Base-by-base conservation (phyloP, 2,113 vertebrate genomes). In the Myotis lucifugus region DNA sequence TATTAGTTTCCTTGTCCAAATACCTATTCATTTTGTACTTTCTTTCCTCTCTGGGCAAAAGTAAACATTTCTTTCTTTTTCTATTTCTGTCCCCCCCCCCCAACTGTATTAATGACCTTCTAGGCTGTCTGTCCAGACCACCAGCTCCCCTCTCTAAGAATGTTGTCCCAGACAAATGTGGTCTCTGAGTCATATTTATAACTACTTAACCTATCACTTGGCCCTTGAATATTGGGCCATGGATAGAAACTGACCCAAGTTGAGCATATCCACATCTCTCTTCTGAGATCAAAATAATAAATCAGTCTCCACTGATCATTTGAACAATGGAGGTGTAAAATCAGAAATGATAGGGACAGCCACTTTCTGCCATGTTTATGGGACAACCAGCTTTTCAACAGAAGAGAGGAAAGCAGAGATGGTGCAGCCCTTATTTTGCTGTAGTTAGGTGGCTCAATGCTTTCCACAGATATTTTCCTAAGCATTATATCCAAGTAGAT, bases 21-120 rank as follows among this genome's bases (percentile, higher is more conserved):
- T 85, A 66, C 40, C 66, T 90, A 84, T 74, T 90, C 48, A 64
- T 79, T 92, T 83, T 88, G 13, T 90, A 90, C 42, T 93, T 87
- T 85, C 27, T 93, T 85, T 93, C 74, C 27, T 84, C 85, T 94
- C 42, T 79, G 56, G 46, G 42, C 8, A 92, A 88, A 64, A 92
- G 61, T 25, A 93, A 74, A 93, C 86, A 64, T 67, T 82, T 10
- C 8, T 59, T 15, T 25, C n/a, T 56, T 56, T 56, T 61, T 54
- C 25, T 54, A 48, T 78, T 23, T 78, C 73, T 29, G 78, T 19
- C 29, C 29, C 87, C 50, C 46, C 37, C 29, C 29, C 87, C 42
- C 46, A 46, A 88, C 61, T 96, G 17, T 77, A 78, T 85, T 81
- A 93, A n/a, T 79, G 34, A n/a, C 13, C 19, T 84, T 89, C 76